Percentiles rank a stretch among this genome's conserved stretches.
phyloP scores from a whole-genome alignment of 2,113 vertebrate genomes.

The Sisor rabdophorus region DNA sequence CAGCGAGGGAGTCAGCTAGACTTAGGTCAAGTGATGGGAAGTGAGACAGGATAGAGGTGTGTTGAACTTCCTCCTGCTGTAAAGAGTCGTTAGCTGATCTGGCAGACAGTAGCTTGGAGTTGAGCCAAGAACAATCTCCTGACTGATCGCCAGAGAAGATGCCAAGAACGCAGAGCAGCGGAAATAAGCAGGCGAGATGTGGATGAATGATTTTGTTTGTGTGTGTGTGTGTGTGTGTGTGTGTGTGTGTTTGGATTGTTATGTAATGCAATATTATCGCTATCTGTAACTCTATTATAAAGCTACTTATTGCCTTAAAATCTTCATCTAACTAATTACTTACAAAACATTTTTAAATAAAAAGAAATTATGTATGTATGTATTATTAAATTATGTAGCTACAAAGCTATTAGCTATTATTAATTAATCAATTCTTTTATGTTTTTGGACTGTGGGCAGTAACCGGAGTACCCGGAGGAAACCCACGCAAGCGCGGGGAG shows the following conservation, averaged over 20 bases:
- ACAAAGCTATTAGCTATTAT: too few relatives aligned
- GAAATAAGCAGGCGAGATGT: not conserved
- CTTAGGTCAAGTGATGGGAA: not conserved
- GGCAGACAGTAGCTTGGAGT: not conserved
- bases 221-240: conserved; percentile 3
- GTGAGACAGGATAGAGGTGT: conserved; percentile 13
- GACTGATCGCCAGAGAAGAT: not conserved
- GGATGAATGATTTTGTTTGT: conserved; percentile 2
- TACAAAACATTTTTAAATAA: too few relatives aligned
- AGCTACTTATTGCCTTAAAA: too few relatives aligned
- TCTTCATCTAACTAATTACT: too few relatives aligned
- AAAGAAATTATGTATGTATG: too few relatives aligned
- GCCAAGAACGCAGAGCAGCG: not conserved
- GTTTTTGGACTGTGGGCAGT: too few relatives aligned
- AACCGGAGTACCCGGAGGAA: too few relatives aligned
- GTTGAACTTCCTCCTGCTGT: conserved; percentile 17
- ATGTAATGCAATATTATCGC: too few relatives aligned
- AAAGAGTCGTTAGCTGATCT: conserved; percentile 15
- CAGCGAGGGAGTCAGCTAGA: not conserved
- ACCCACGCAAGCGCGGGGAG: too few relatives aligned
- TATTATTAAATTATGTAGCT: too few relatives aligned
- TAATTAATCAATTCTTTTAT: too few relatives aligned
- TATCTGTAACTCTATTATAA: too few relatives aligned
- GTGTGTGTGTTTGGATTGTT: not conserved
- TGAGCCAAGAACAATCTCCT: conserved; percentile 16